Evolutionary conservation across 2,797 vertebrate genomes (phyloP).

Genomic region (Galaxias olidus): DNA sequence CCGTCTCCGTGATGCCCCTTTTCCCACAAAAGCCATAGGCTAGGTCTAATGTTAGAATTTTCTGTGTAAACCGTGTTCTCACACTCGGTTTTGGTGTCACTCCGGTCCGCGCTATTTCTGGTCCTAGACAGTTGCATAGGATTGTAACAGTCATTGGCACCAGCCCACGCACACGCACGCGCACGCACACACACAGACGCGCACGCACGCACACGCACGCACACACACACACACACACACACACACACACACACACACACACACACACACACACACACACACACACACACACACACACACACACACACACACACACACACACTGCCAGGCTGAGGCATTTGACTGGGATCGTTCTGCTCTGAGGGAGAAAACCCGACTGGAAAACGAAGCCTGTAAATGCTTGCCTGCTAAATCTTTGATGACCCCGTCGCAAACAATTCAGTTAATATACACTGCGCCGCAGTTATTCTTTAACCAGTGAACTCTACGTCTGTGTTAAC

Average conservation of each 20-base stretch:
- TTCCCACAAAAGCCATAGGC: too few species aligned
- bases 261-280: conserved; percentile 9
- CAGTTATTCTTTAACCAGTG: too few species aligned
- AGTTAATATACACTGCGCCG: too few species aligned
- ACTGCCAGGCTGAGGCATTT: conserved; percentile 26
- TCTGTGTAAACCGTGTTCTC: too few species aligned
- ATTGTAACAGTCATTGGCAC: too few species aligned
- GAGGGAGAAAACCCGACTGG: conserved; percentile 8
- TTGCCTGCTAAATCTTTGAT: conserved; percentile 54
- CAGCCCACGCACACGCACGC: conserved; percentile 1
- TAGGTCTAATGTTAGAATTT: too few species aligned
- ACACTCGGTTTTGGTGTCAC: too few species aligned
- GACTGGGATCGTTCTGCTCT: conserved; percentile 32
- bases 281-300: conserved; percentile 4
- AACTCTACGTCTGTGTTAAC: too few species aligned
- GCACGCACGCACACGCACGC: conserved; percentile 5
- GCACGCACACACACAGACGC: background rate
- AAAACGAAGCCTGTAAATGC: conserved; percentile 35
- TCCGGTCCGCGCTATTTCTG: too few species aligned
- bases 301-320: conserved; percentile 3
- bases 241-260: background rate
- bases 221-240: conserved; percentile 1
- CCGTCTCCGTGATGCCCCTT: too few species aligned
- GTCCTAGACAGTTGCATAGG: too few species aligned
- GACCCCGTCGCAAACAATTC: too few species aligned